Evolutionary conservation across 1,140 invertebrate species (phyloP).

Genomic region (Luehdorfia chinensis): DNA sequence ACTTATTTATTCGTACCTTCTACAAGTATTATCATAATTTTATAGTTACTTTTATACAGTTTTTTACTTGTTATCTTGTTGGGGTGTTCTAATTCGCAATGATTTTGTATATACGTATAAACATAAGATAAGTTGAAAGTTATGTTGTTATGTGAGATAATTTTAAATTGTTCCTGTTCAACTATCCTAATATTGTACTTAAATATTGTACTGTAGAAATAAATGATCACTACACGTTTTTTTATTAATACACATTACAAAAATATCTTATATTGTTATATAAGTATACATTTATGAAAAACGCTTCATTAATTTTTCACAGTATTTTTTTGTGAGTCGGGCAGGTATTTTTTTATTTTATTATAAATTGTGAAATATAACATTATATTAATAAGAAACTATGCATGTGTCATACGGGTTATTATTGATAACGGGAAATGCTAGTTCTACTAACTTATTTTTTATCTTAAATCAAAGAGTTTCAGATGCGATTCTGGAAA

Average conservation of each 20-base stretch:
- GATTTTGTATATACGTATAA: constrained; percentile 7
- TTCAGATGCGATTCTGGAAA: too few species aligned
- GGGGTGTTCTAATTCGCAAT: constrained; percentile 3
- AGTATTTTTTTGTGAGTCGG: too few species aligned
- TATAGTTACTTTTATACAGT: background rate
- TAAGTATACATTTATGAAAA: too few species aligned
- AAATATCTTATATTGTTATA: too few species aligned
- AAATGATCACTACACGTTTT: constrained; percentile 1
- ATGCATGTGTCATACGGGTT: too few species aligned
- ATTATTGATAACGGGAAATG: too few species aligned
- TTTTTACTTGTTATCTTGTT: background rate
- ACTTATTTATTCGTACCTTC: constrained; percentile 4
- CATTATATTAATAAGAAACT: too few species aligned
- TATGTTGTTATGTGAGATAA: constrained; percentile 6
- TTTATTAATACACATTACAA: background rate
- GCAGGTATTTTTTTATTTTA: too few species aligned
- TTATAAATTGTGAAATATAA: too few species aligned
- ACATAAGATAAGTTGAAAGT: constrained; percentile 1
- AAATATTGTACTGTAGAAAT: constrained; percentile 4
- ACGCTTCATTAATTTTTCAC: too few species aligned
- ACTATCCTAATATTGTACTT: constrained; percentile 1
- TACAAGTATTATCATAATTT: constrained; percentile 1
- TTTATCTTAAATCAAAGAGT: too few species aligned
- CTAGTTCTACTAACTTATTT: too few species aligned
- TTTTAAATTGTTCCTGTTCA: constrained; percentile 6